Base-by-base conservation (phyloP, 2,797 vertebrate genomes). In the Somateria mollissima region DNA sequence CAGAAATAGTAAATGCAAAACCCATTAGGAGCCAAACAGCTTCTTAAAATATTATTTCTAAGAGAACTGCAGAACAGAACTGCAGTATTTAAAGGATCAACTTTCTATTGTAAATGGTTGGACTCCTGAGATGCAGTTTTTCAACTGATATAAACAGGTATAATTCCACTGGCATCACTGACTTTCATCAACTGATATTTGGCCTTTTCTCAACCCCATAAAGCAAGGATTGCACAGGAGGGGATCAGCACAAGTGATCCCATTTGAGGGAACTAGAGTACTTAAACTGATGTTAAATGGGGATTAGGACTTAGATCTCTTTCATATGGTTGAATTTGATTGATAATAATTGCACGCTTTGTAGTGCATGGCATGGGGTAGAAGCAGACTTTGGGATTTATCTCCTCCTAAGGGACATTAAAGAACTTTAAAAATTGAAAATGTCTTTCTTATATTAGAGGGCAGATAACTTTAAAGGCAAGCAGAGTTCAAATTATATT, bases 1-100 rank as follows among this genome's bases (percentile, higher is more conserved):
- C 45, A 53, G 49, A 95, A 84, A 92, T 20, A 72, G 56, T 54
- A 77, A 57, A 78, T 70, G 71, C 37, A 92, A 93, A 92, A 78
- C 9, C 19, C 36, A 51, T 86, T 90, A 80, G 64, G 27, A 84
- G 13, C 30, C 27, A 49, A 88, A 34, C 13, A 75, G 4, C n/a
- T 75, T 53, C 66, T 84, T 57, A 80, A 81, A 88, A 64, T 62
- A 37, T 12, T 82, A 18, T 89, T 82, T 69, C 30, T 65, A 37
- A 27, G 25, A 53, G 25, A 53, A 53, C 51, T 53, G 8, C 51
- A 27, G 71, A 72, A 65, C 1, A 75, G 41, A 39, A n/a, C 25
- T 62, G 21, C 19, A 36, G 39, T 69, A 72, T 51, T 89, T 61
- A 70, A 89, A 90, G 66, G 37, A 88, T 75, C 81, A 82, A 6